Evolutionary conservation across 2,113 vertebrate species (phyloP).

Genomic region (Brachionichthys hirsutus): DNA sequence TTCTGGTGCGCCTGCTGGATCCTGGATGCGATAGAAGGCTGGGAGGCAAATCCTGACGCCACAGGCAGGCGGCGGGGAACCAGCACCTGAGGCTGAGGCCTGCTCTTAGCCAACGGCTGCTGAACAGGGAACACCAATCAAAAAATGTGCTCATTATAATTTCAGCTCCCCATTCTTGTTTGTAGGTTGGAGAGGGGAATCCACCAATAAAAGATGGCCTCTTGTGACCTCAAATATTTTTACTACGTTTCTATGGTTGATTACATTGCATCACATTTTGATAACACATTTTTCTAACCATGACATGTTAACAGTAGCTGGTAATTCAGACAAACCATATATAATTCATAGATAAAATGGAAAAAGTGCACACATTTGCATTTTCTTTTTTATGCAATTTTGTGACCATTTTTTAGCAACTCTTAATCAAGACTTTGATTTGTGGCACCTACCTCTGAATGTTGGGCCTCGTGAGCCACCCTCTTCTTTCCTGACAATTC

Average conservation of each 20-base stretch:
- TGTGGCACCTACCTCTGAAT: slow-evolving; percentile 66
- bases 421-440: no score
- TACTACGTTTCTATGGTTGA: not conserved
- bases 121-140: not conserved
- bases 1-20: slow-evolving; percentile 60
- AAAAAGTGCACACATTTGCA: no score
- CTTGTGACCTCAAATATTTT: not conserved
- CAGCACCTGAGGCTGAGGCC: slow-evolving; percentile 62
- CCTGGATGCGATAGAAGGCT: slow-evolving; percentile 15
- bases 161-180: not conserved
- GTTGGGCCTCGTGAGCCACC: slow-evolving; percentile 71
- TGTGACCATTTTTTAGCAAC: not conserved
- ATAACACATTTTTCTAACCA: no score
- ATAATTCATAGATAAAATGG: no score
- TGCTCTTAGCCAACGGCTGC: slow-evolving; percentile 56
- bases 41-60: slow-evolving; percentile 19
- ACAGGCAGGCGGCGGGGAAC: slow-evolving; percentile 51
- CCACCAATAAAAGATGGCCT: no score
- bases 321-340: not conserved
- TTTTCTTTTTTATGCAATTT: not conserved
- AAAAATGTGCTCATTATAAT: not conserved
- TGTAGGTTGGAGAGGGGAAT: not conserved
- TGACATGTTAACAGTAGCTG: no score
- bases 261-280: not conserved
- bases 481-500: slow-evolving; percentile 62